phyloP scores from a whole-genome alignment of 2,888 invertebrate species.

The Yponomeuta sedellus region DNA sequence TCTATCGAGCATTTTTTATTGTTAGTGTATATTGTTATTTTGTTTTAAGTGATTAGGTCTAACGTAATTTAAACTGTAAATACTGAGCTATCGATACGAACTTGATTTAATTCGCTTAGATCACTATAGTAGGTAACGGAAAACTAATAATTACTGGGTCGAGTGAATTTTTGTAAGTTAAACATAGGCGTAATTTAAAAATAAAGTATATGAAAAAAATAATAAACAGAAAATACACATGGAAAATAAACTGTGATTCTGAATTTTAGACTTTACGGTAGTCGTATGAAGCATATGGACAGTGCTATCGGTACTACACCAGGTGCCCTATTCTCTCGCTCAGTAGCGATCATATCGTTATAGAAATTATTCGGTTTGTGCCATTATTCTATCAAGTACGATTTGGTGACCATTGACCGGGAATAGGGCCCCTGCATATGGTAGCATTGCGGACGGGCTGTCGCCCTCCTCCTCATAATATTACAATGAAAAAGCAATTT shows the following conservation, averaged over 20 bases:
- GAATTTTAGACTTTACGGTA: constrained; percentile 71
- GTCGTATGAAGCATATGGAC: constrained; percentile 55
- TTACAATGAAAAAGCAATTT: constrained; percentile 19
- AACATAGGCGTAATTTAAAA: constrained; percentile 35
- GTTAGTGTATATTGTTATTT: constrained; percentile 77
- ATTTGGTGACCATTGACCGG: background rate
- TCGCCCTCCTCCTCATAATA: background rate
- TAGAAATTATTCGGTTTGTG: background rate
- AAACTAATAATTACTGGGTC: constrained; percentile 64
- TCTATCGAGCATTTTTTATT: constrained; percentile 74
- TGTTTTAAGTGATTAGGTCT: constrained; percentile 72
- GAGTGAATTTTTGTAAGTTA: constrained; percentile 62
- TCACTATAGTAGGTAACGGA: constrained; percentile 67
- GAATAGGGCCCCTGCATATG: background rate
- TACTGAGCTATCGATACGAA: constrained; percentile 66
- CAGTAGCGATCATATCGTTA: background rate
- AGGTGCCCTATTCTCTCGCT: background rate
- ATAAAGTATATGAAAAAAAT: constrained; percentile 34
- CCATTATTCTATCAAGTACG: background rate
- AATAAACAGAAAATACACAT: constrained; percentile 57
- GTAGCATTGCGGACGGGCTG: background rate
- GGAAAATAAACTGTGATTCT: constrained; percentile 78
- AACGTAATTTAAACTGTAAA: constrained; percentile 73
- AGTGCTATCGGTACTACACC: constrained; percentile 19
- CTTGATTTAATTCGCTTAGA: constrained; percentile 61